A percentile compares a stretch with the other conserved stretches of the same genome.
Conservation (phyloP, 2,888 invertebrate species). For the Anagyrus pseudococci region DNA sequence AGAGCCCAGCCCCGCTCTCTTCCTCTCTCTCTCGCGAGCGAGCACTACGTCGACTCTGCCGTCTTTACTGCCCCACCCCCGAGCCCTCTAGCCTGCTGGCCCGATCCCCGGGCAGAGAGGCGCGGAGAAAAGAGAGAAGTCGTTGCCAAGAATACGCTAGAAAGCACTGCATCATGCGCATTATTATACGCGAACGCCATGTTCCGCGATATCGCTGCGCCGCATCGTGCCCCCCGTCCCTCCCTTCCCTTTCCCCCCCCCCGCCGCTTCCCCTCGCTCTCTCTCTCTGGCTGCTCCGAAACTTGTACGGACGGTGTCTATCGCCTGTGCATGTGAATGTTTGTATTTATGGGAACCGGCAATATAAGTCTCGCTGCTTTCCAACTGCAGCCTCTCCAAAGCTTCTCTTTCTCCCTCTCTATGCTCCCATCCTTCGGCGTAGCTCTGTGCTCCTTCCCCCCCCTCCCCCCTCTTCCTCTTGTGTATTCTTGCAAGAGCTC, state of each 20-base stretch:
- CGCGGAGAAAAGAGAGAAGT: conserved; percentile 39
- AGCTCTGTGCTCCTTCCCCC: too few species aligned
- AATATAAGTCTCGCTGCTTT: too few species aligned
- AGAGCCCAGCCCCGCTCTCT: neutral
- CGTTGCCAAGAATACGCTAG: conserved; percentile 58
- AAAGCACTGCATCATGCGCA: conserved; percentile 55
- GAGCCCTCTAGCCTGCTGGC: too few species aligned
- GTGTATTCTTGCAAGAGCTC: too few species aligned
- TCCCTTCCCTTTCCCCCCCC: neutral
- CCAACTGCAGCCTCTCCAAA: too few species aligned
- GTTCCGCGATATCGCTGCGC: conserved; percentile 49
- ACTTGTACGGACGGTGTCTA: neutral
- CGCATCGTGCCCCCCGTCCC: conserved; percentile 33
- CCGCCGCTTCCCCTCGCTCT: conserved; percentile 9
- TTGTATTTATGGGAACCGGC: neutral
- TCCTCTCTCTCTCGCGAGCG: conserved; percentile 6
- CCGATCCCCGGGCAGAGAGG: too few species aligned
- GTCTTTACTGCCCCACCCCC: conserved; percentile 2
- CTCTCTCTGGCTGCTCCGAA: neutral
- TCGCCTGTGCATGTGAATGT: neutral
- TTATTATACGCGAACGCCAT: conserved; percentile 53
- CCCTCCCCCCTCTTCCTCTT: too few species aligned
- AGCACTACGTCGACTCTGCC: too few species aligned
- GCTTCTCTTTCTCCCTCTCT: too few species aligned
- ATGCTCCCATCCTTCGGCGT: too few species aligned